Base-by-base conservation (phyloP, 2,888 invertebrate species). In the Drosophila infuscata region DNA sequence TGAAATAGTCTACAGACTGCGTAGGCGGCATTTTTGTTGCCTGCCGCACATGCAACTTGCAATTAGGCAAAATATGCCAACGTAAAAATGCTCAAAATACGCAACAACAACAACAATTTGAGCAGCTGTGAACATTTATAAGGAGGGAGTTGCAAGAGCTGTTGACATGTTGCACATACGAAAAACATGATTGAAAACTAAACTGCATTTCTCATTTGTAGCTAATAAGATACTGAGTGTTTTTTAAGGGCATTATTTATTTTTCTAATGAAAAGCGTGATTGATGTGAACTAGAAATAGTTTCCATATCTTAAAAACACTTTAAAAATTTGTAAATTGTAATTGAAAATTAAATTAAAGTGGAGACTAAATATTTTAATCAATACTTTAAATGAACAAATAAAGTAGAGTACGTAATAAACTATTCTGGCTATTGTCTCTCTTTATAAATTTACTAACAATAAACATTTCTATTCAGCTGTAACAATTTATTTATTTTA, bases 1-100 rank as follows among this genome's bases (percentile, higher is more conserved):
- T 84, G 83, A 84, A 84, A 84, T 79, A 69, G 73, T 68, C 67
- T 58, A 66, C 82, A 73, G 69, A 68, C 52, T 68, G 70, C 70
- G 33, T 68, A 56, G 71, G 59, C 70, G 65, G 78, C 81, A 77
- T 79, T 64, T 66, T 58, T 33, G 30, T 49, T 54, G 46, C 58
- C 8, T 54, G 46, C 61, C 15, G 59, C 48, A 43, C 20, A 43
- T 43, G 46, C 68, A 49, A 65, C 57, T 36, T 68, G 81, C 67
- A 78, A 78, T 78, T 80, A 71, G 76, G 36, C 38, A 41, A 54
- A 71, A 71, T 41, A 60, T 68, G 51, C 67, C 56, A 66, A 66
- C 41, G 67, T 30, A 56, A 43, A 51, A 46, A 49, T 35, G 48
- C n/a, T 49, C 3, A 35, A 51, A 29, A 54, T 54, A 54, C 3